Percentiles rank a stretch among this genome's conserved stretches.
Evolutionary conservation across 1,140 invertebrate species (phyloP).

Genomic region (Drusus annulatus): DNA sequence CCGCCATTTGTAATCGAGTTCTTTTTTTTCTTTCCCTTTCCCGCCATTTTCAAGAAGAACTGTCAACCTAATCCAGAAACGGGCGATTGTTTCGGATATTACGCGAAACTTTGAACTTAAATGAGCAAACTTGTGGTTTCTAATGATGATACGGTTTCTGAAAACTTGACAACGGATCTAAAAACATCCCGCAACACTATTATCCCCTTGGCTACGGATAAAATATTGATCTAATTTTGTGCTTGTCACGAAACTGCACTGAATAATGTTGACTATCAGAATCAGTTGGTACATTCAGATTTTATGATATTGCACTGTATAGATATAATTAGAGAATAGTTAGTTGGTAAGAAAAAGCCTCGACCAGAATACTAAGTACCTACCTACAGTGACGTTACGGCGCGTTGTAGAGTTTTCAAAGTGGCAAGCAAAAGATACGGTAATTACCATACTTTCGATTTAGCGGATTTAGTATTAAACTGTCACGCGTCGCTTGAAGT

Average conservation of each 20-base stretch:
- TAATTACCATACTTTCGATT: too few species aligned
- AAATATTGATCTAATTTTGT: conserved; percentile 24
- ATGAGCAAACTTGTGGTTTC: background rate
- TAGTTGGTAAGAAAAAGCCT: too few species aligned
- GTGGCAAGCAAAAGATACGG: too few species aligned
- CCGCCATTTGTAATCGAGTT: conserved; percentile 72
- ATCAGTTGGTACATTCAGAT: background rate
- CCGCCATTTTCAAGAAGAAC: conserved; percentile 60
- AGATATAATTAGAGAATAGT: too few species aligned
- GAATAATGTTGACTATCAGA: background rate
- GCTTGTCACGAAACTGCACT: conserved; percentile 17
- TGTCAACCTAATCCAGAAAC: background rate
- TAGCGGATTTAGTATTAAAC: too few species aligned
- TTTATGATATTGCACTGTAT: too few species aligned
- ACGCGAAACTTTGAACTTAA: background rate
- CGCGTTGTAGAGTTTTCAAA: too few species aligned
- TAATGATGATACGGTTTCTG: background rate
- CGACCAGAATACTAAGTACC: too few species aligned
- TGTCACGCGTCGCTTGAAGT: too few species aligned
- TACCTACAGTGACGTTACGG: too few species aligned
- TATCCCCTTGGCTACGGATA: background rate
- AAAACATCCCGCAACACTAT: background rate
- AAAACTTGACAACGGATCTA: background rate
- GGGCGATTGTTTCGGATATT: background rate
- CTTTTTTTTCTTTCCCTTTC: conserved; percentile 69